These are phyloP conservation scores for Poecilia wingei DNA, from an alignment of 2,797 vertebrate genomes.

Conservation along the genomic window DNA sequence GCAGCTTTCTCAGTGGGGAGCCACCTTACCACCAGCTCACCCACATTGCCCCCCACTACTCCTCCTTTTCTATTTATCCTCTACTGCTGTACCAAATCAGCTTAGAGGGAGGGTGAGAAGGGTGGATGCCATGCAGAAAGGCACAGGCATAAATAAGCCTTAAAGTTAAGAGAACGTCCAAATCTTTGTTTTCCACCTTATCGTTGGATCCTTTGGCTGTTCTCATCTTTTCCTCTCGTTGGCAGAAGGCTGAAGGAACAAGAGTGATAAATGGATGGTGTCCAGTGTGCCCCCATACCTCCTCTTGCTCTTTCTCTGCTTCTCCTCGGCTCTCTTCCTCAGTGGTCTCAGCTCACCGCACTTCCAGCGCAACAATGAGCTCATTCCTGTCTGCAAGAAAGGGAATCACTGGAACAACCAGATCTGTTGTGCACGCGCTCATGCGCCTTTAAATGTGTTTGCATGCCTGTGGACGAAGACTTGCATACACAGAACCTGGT, in stretches of 20 bases:
- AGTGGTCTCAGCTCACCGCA: constrained; percentile 62
- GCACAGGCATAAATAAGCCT: constrained; percentile 49
- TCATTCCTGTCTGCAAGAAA: constrained; percentile 76
- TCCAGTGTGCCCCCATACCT: constrained; percentile 70
- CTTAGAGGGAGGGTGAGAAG: constrained; percentile 35
- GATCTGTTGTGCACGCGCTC: constrained; percentile 24
- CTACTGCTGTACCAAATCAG: constrained; percentile 67
- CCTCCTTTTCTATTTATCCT: constrained; percentile 61
- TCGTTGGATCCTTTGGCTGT: constrained; percentile 40
- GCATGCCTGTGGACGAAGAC: constrained; percentile 4
- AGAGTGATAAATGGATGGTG: constrained; percentile 79
- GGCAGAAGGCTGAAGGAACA: constrained; percentile 69
- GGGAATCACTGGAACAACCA: constrained; percentile 64
- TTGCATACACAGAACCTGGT: constrained; percentile 4
- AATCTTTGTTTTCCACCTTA: constrained; percentile 12
- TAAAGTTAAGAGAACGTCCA: constrained; percentile 53
- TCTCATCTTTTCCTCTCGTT: constrained; percentile 60
- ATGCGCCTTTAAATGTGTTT: constrained; percentile 2
- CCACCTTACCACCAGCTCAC: constrained; percentile 43
- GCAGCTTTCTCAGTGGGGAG: constrained; percentile 66
- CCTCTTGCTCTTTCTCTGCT: constrained; percentile 57
- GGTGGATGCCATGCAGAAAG: constrained; percentile 46
- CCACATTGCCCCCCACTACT: constrained; percentile 37
- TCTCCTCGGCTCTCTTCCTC: constrained; percentile 52
- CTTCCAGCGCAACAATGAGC: constrained; percentile 62